Base-by-base conservation (phyloP, 1,140 invertebrate species). In the Phthorimaea operculella region DNA sequence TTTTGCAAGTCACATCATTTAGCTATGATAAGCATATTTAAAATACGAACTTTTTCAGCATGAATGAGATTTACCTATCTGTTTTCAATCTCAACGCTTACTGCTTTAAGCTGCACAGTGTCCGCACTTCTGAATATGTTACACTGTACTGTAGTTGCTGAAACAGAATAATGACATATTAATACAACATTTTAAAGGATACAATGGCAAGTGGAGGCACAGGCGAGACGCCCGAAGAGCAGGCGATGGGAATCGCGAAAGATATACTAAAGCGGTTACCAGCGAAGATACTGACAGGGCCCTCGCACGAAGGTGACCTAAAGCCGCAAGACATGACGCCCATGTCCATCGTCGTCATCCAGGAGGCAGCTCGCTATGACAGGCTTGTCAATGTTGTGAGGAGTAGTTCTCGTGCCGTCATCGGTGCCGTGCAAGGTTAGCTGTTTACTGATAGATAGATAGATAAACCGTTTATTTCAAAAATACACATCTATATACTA, bases 341-440 rank as follows among this genome's bases (percentile, higher is more conserved):
- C 48, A 95, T 96, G 93, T 96, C 96, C 72, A 96, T 95, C 7
- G 96, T 98, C 2, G 85, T 98, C 33, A 93, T 98, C 0, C 96
- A 98, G 86, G 96, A 98, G 87, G 96, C 97, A 90, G 93, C 90
- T 8, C 81, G 96, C 52, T 98, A 96, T 64, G 97, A 98, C 68
- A 91, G 90, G 57, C 86, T 98, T 0, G 87, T 97, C 0, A 73
- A 65, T 9, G 89, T 90, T 8, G 93, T 98, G 17, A 83, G 92
- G 55, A 87, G 70, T 6, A 97, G 93, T 79, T 86, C 97, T 1
- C 86, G 88, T 10, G 93, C 94, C 57, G 89, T 98, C n/a, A 89
- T 91, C 57, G 94, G 94, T 64, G 96, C 95, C 9, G 94, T 98
- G 51, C 94, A 96, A 90, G 96, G 96, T 90, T 72, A 70, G 14